Evolutionary conservation across 64 coral and sea anemone species (phyloP), one percentile per base, ranked within the genome.

Genomic region (Porites australiensis): DNA sequence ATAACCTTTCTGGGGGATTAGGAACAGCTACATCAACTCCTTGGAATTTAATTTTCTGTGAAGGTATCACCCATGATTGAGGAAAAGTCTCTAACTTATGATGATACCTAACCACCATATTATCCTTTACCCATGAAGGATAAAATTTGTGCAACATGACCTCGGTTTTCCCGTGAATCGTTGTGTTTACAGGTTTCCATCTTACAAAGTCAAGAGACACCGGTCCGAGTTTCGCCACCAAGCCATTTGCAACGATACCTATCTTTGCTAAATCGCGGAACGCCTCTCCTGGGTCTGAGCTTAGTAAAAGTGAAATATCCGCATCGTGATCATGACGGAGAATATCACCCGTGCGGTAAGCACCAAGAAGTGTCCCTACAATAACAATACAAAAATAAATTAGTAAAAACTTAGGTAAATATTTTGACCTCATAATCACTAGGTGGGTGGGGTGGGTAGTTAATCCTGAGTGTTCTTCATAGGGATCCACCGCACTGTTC

Each of bases 321-420:
- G 93, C 96, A 62, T 98, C 96, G 8, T 94, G 90, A 68, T 98
- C 96, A 86, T 94, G 89, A 8, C 93, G 96, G 10, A 98, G 45
- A 4, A 98, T 76, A 58, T 95, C 93, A 5, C 87, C 82, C 47
- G 51, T 87, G 21, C 84, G 74, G 52, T 93, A 50, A 13, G 96
- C 93, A 43, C 96, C 96, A 64, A 98, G 80, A 7, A 98, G 79
- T 2, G 93, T 95, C 20, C 96, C 96, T 98, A 8, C 54, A 75
- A 15, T 16, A 74, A 72, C 86, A 82, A 9, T 43, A 14, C 21
- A 64, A 1, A 59, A 65, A 7, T 79, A 5, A 57, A 37, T 37
- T 0, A 37, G 27, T 37, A 37, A 37, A 37, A 37, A 37, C 0
- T 37, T 37, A n/a, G n/a, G n/a, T n/a, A 37, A 37, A 37, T 37